Percentiles rank a stretch among this genome's conserved stretches.
These are phyloP conservation scores for Eristalis arbustorum DNA, from an alignment of 2,888 invertebrate genomes.

Conservation along the genomic window DNA sequence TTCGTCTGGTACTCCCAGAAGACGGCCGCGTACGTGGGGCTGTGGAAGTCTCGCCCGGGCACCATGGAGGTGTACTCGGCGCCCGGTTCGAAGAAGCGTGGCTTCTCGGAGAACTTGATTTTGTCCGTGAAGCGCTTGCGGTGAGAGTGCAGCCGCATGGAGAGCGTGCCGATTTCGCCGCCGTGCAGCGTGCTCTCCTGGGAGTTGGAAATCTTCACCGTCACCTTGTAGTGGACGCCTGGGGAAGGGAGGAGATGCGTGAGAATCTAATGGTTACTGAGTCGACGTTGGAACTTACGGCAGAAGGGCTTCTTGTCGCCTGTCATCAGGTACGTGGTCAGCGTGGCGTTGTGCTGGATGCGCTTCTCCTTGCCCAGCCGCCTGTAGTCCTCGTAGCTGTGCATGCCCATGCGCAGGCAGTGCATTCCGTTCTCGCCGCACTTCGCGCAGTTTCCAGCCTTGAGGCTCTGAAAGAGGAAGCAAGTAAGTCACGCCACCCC, in stretches of 20 bases:
- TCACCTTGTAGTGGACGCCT: conserved; percentile 91
- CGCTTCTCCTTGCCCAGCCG: conserved; percentile 80
- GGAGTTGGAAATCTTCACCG: conserved; percentile 87
- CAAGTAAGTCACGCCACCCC: neutral
- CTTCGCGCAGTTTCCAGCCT: conserved; percentile 86
- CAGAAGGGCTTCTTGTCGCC: conserved; percentile 87
- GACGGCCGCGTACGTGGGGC: conserved; percentile 85
- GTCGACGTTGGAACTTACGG: conserved; percentile 82
- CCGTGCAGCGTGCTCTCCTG: conserved; percentile 87
- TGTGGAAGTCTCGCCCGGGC: conserved; percentile 85
- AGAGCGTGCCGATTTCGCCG: conserved; percentile 89
- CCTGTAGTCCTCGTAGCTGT: conserved; percentile 83
- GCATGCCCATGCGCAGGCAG: conserved; percentile 86
- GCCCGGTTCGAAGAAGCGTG: conserved; percentile 85
- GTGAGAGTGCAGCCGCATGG: conserved; percentile 84
- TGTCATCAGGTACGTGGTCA: conserved; percentile 87
- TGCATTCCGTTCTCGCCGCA: conserved; percentile 85
- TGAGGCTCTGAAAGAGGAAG: conserved; percentile 82
- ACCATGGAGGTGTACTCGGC: conserved; percentile 85
- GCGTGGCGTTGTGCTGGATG: conserved; percentile 81
- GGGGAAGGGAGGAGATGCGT: conserved; percentile 75
- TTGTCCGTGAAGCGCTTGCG: conserved; percentile 83
- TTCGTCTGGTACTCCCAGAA: conserved; percentile 91
- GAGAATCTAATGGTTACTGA: neutral
- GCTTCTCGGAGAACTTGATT: conserved; percentile 82